These are phyloP conservation scores for Cheilosia urbana DNA, from an alignment of 2,888 invertebrate species.

Conservation along the genomic window DNA sequence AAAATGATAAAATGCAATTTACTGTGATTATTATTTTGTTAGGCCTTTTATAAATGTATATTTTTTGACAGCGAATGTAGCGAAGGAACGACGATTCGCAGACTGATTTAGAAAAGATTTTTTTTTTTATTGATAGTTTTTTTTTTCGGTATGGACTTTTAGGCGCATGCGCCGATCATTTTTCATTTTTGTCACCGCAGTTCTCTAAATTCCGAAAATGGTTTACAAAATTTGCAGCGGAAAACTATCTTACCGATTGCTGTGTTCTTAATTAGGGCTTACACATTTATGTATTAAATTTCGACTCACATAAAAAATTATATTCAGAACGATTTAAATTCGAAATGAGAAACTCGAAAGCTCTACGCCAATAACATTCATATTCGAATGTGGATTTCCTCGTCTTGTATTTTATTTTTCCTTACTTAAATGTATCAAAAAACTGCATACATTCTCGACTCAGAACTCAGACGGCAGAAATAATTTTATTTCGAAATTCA, in stretches of 20 bases:
- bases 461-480: no score
- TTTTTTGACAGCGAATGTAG: slow-evolving; percentile 69
- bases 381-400: no score
- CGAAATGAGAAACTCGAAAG: no score
- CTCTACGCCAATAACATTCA: no score
- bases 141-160: slow-evolving; percentile 26
- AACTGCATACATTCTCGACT: no score
- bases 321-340: no score
- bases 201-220: slow-evolving; percentile 14
- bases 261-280: no score
- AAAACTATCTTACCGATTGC: not conserved
- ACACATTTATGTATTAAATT: no score
- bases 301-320: no score
- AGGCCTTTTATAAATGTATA: slow-evolving; percentile 68
- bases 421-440: no score
- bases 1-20: slow-evolving; percentile 73
- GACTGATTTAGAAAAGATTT: slow-evolving; percentile 68
- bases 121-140: slow-evolving; percentile 50
- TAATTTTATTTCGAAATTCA: no score
- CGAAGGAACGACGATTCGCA: slow-evolving; percentile 59
- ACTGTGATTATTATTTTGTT: slow-evolving; percentile 75
- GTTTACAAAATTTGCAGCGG: not conserved
- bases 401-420: no score
- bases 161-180: slow-evolving; percentile 9
- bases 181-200: slow-evolving; percentile 23